Evolutionary conservation across 1,140 invertebrate species (phyloP), one percentile per base, ranked within the genome.

Genomic region (Phthorimaea operculella): DNA sequence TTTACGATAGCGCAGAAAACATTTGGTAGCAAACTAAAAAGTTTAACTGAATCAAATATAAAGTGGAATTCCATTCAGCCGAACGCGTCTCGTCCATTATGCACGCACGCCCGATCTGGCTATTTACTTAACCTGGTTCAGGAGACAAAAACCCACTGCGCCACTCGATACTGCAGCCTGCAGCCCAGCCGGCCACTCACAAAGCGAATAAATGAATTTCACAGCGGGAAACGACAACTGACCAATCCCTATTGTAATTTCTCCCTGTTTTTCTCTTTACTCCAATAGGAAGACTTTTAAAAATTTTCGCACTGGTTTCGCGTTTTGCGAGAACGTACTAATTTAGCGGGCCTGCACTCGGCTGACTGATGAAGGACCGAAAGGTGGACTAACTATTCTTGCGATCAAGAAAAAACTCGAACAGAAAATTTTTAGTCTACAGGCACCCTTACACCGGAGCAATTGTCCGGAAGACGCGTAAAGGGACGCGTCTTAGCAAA

Each of bases 61-160:
- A 72, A 74, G 64, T 68, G 60, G 63, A 76, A 70, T 62, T 68
- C 66, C 58, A 39, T 39, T 39, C 36, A 39, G 55, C 45, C 60
- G 60, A 52, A 76, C 65, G 59, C 61, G 62, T 60, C 72, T 71
- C 58, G 58, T 66, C 59, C 59, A 70, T 73, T 72, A 66, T 66
- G 61, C 67, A 69, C 58, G 61, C 67, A 69, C 55, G 59, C 36
- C 36, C 63, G 60, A 76, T 73, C 68, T 63, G 55, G 61, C 60
- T 83, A 74, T 80, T 79, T 82, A 79, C 60, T 72, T 80, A 78
- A 72, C 76, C 73, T 70, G 71, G 73, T 76, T 75, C 66, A 69
- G 36, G 36, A 9, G 36, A 39, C 36, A 39, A 39, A 39, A 39
- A 39, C 36, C n/a, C 36, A n/a, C n/a, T n/a, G 36, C 36, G 10